Base-by-base conservation (phyloP, 2,888 invertebrate genomes). In the Ernsta delagoae region DNA sequence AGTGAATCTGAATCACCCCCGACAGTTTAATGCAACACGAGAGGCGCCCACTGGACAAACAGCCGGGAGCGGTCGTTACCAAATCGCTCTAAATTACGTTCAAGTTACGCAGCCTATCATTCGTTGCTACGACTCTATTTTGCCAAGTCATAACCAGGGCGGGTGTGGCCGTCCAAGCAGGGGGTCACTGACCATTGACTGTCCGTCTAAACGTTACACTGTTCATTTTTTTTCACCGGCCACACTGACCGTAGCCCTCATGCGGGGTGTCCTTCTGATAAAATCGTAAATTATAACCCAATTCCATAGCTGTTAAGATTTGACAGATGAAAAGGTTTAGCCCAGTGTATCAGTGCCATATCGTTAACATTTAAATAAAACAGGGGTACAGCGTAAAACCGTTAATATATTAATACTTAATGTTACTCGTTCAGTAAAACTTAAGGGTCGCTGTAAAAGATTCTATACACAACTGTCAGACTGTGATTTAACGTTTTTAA, bases 261-360 rank as follows among this genome's bases (percentile, higher is more conserved):
- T 92, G 88, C 84, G 80, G 87, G 87, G 88, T 86, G 85, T 85
- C 85, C 77, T 78, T 69, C 79, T 90, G 92, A 93, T 93, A 92
- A 92, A 90, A 92, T 93, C 91, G 88, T 93, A 93, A 93, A 93
- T 93, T 92, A 93, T 90, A 91, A 90, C 91, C 92, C 92, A 92
- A 92, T 93, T 92, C 89, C 87, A 86, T 84, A 86, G 90, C 83
- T 90, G 91, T 92, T 91, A 90, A 86, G 82, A 85, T 84, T 88
- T 91, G 93, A 92, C 92, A 93, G 91, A 92, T 92, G 91, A 93
- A 93, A 93, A 92, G 92, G 90, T 87, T 89, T 89, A 85, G 86
- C 82, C 84, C 86, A 79, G 78, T 77, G 78, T 84, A 83, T 81
- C 85, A 83, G 83, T 85, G 87, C 80, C 78, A 83, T 86, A 86